phyloP scores from a whole-genome alignment of 1,140 invertebrate species.

The Onthophagus taurus region DNA sequence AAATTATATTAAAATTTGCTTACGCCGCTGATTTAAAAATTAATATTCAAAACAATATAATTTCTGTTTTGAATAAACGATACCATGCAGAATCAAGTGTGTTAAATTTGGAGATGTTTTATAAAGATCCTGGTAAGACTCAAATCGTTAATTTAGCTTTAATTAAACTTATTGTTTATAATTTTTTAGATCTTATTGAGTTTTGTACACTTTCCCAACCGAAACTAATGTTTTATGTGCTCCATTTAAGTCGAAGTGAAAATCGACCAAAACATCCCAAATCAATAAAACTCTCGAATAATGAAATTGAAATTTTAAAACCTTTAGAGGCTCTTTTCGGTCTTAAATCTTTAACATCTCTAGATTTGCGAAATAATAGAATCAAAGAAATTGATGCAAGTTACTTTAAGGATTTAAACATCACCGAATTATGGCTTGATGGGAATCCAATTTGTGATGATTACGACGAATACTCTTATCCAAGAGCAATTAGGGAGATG shows the following conservation, averaged over 20 bases:
- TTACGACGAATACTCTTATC: constrained; percentile 63
- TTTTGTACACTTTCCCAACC: constrained; percentile 42
- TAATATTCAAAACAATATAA: constrained; percentile 39
- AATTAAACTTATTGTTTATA: constrained; percentile 4
- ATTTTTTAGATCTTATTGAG: constrained; percentile 33
- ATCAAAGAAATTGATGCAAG: constrained; percentile 59
- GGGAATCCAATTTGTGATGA: constrained; percentile 72
- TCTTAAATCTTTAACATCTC: constrained; percentile 27
- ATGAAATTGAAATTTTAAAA: constrained; percentile 36
- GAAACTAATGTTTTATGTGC: constrained; percentile 39
- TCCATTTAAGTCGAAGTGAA: constrained; percentile 38
- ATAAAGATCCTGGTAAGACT: constrained; percentile 37
- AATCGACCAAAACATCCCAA: constrained; percentile 34
- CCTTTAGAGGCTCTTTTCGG: constrained; percentile 35
- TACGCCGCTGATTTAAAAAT: constrained; percentile 41
- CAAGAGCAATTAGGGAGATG: constrained; percentile 43
- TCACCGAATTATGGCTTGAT: constrained; percentile 64
- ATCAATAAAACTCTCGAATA: constrained; percentile 37
- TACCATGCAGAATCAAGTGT: constrained; percentile 32
- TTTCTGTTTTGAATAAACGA: constrained; percentile 35
- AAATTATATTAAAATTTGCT: constrained; percentile 38
- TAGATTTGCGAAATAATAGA: constrained; percentile 46
- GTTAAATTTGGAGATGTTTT: constrained; percentile 40
- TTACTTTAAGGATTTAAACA: constrained; percentile 52
- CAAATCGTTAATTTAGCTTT: not conserved